Percentiles rank a stretch among this genome's conserved stretches.
These are phyloP conservation scores for Pecten maximus DNA, from an alignment of 2,888 invertebrate species.

Conservation along the genomic window DNA sequence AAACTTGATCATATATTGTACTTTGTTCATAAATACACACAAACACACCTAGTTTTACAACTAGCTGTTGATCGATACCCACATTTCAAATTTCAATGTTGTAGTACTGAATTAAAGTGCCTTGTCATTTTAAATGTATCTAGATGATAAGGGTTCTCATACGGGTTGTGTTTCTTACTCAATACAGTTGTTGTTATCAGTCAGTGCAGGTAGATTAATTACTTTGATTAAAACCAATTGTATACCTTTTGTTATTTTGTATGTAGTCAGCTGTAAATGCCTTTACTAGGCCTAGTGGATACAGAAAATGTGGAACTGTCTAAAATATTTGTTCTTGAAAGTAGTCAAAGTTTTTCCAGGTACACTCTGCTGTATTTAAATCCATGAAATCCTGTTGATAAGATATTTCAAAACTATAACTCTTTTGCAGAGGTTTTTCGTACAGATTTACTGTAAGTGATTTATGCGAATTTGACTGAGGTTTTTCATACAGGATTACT, in stretches of 20 bases:
- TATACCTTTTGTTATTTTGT: neutral
- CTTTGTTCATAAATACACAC: neutral
- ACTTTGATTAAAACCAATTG: neutral
- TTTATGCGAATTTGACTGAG: too few species aligned
- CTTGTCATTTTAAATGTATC: constrained; percentile 24
- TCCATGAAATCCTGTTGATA: too few species aligned
- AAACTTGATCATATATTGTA: neutral
- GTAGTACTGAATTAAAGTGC: neutral
- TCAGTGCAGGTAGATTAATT: neutral
- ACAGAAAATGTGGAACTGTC: too few species aligned
- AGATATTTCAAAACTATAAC: too few species aligned
- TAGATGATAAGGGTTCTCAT: neutral
- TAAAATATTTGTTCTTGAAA: too few species aligned
- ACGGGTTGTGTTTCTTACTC: neutral
- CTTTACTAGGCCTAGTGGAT: neutral
- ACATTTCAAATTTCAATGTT: neutral
- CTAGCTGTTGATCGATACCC: neutral
- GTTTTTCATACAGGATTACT: too few species aligned
- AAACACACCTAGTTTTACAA: neutral
- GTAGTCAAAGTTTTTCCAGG: too few species aligned
- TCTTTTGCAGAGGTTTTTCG: too few species aligned
- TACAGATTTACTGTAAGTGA: too few species aligned
- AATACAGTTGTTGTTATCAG: neutral
- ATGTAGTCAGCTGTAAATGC: neutral
- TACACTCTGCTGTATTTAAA: too few species aligned